These are phyloP conservation scores for Sparus aurata DNA, from an alignment of 2,797 vertebrate species.

Conservation along the genomic window DNA sequence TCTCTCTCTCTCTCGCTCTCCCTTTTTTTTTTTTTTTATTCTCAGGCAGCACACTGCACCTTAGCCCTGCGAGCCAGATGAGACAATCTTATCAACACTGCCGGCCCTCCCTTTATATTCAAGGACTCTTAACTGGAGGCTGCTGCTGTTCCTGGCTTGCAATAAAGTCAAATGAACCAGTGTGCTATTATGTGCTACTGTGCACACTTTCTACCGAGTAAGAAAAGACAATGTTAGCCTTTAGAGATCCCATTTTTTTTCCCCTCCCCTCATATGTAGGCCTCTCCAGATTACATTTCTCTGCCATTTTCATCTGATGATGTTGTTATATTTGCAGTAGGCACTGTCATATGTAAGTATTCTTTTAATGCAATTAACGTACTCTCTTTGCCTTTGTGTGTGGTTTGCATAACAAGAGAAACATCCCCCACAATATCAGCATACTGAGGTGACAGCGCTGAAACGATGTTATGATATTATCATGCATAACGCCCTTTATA, in stretches of 20 bases:
- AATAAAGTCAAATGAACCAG: conserved; percentile 78
- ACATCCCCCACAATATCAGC: conserved; percentile 10
- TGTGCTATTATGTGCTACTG: conserved; percentile 59
- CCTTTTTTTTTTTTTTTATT: not conserved
- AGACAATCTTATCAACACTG: conserved; percentile 80
- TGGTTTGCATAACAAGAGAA: conserved; percentile 37
- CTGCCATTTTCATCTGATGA: conserved; percentile 42
- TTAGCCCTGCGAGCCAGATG: conserved; percentile 77
- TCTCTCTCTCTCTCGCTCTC: not conserved
- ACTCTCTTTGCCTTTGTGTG: conserved; percentile 22
- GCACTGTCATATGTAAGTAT: conserved; percentile 21
- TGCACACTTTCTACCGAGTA: conserved; percentile 41
- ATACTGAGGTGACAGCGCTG: conserved; percentile 9
- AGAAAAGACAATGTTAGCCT: conserved; percentile 49
- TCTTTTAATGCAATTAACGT: conserved; percentile 37
- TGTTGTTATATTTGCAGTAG: conserved; percentile 33
- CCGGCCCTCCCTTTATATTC: conserved; percentile 79
- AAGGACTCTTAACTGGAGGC: conserved; percentile 77
- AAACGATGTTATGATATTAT: conserved; percentile 14
- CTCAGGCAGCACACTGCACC: conserved; percentile 63
- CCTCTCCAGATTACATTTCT: conserved; percentile 18
- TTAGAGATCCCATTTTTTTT: conserved; percentile 23
- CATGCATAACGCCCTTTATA: conserved; percentile 8
- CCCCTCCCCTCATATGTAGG: not conserved
- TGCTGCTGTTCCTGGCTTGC: conserved; percentile 72